These are phyloP conservation scores for Apis laboriosa DNA, from an alignment of 1,140 invertebrate genomes.

Conservation along the genomic window DNA sequence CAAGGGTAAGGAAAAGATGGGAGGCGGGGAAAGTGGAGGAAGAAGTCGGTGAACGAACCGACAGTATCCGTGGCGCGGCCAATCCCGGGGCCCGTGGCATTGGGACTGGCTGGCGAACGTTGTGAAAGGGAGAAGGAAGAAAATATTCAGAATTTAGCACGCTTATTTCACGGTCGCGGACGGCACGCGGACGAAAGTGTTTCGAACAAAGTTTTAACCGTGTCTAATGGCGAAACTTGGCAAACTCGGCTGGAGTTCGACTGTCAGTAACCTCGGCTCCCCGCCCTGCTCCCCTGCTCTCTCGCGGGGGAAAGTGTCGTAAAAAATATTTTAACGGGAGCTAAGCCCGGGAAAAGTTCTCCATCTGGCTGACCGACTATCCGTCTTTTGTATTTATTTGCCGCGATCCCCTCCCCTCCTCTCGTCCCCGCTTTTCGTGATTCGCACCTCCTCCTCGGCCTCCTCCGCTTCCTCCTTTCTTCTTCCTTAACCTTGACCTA, in stretches of 20 bases:
- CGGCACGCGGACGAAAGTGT: constrained; percentile 78
- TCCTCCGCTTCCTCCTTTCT: background rate
- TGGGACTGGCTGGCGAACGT: constrained; percentile 23
- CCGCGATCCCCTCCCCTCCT: constrained; percentile 1
- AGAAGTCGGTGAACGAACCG: constrained; percentile 24
- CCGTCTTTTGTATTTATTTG: constrained; percentile 62
- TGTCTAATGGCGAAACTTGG: constrained; percentile 79
- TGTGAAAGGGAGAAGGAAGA: constrained; percentile 50
- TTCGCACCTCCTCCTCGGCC: constrained; percentile 13
- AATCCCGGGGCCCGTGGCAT: background rate
- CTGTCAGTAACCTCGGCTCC: constrained; percentile 71
- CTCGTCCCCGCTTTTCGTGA: background rate
- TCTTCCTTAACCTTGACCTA: constrained; percentile 60
- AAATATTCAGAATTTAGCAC: constrained; percentile 75
- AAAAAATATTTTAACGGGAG: constrained; percentile 71
- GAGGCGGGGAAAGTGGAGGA: background rate
- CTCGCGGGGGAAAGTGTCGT: constrained; percentile 62
- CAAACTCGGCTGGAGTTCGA: constrained; percentile 74
- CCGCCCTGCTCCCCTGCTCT: constrained; percentile 26
- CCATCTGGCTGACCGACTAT: constrained; percentile 51
- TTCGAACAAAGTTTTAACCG: constrained; percentile 80
- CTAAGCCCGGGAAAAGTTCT: constrained; percentile 53
- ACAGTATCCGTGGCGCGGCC: background rate
- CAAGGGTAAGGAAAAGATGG: background rate
- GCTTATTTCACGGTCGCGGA: constrained; percentile 78